Percentiles rank a stretch among this genome's conserved stretches.
phyloP scores from a whole-genome alignment of 2,113 vertebrate species.

The Sprattus sprattus region DNA sequence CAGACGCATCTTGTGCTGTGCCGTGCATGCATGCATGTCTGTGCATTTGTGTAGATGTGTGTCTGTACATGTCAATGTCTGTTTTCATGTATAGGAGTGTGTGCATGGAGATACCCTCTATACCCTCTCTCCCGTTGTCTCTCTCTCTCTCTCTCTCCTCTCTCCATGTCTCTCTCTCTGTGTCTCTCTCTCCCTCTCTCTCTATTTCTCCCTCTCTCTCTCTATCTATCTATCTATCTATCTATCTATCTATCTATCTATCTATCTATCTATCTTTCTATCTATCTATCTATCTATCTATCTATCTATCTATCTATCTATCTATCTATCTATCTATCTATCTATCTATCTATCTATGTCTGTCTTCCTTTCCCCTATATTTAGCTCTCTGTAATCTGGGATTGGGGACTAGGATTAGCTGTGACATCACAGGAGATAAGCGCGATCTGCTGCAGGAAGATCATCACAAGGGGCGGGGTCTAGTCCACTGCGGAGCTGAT shows the following conservation, averaged over 20 bases:
- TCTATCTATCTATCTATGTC: neutral
- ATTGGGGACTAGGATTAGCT: slow-evolving; percentile 43
- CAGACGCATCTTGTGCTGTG: neutral
- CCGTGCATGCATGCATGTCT: neutral
- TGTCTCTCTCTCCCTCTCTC: neutral
- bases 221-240: slow-evolving; percentile 14
- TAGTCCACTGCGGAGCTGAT: neutral
- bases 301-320: neutral
- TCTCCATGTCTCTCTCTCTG: too few species aligned
- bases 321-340: neutral
- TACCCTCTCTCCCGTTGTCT: too few species aligned
- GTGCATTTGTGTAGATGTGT: neutral
- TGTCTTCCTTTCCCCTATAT: slow-evolving; percentile 36
- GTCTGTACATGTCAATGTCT: neutral
- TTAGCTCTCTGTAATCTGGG: slow-evolving; percentile 48
- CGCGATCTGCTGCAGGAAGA: slow-evolving; percentile 20
- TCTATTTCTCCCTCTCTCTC: slow-evolving; percentile 5
- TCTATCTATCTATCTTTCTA: slow-evolving; percentile 7
- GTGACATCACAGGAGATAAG: slow-evolving; percentile 42
- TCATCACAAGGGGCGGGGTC: slow-evolving; percentile 3
- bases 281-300: neutral
- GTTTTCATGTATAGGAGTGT: neutral
- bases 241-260: neutral
- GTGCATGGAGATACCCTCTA: neutral
- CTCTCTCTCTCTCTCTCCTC: neutral